Conservation (phyloP, 2,888 invertebrate genomes). For the Nipponacmea schrenckii region DNA sequence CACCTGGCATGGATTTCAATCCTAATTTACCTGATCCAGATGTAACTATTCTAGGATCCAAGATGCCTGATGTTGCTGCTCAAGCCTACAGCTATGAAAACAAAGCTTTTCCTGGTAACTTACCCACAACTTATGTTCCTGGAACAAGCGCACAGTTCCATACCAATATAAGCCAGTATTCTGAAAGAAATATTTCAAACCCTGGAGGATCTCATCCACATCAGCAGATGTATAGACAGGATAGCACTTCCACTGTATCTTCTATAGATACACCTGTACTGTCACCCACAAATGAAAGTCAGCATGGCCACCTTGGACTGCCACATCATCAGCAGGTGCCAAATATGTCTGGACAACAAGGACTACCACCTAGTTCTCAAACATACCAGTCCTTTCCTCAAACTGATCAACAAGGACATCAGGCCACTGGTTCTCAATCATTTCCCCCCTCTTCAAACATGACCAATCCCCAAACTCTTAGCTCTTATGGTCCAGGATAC, state of each 20-base stretch:
- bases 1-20: neutral
- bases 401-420: too few species aligned
- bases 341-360: neutral
- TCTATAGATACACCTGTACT: slow-evolving; percentile 43
- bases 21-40: slow-evolving; percentile 7
- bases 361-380: too few species aligned
- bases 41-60: neutral
- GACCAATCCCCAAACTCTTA: too few species aligned
- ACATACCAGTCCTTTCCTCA: too few species aligned
- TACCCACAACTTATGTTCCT: neutral
- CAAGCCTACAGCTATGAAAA: slow-evolving; percentile 16
- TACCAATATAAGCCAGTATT: slow-evolving; percentile 20
- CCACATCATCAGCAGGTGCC: slow-evolving; percentile 8
- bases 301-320: slow-evolving; percentile 8
- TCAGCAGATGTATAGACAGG: slow-evolving; percentile 17
- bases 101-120: neutral
- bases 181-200: slow-evolving; percentile 12
- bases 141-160: slow-evolving; percentile 26
- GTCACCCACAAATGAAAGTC: slow-evolving; percentile 39
- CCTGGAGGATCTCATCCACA: slow-evolving; percentile 22
- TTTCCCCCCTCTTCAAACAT: too few species aligned
- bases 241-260: slow-evolving; percentile 43
- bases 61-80: slow-evolving; percentile 8
- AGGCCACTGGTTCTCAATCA: too few species aligned
- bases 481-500: too few species aligned